Evolutionary conservation across 2,113 vertebrate genomes (phyloP).

Genomic region (Pachyramphus minor): DNA sequence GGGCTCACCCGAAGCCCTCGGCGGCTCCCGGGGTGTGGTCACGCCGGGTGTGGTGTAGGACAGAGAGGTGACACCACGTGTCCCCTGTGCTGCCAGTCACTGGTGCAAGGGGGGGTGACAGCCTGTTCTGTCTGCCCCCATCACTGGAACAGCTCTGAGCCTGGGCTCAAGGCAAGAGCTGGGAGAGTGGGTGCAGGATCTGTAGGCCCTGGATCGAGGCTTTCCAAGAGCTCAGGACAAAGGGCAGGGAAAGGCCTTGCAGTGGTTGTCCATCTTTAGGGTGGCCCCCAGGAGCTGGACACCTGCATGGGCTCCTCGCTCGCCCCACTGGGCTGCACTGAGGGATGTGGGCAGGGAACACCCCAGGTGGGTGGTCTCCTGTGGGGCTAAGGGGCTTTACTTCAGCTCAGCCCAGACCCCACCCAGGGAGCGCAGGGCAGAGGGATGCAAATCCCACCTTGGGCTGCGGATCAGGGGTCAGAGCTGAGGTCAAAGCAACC

Average conservation of each 20-base stretch:
- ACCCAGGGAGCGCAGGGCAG: neutral
- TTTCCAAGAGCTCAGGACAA: neutral
- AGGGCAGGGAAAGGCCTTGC: neutral
- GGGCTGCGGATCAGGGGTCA: fast-evolving
- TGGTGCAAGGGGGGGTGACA: fast-evolving
- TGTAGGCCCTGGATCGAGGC: fast-evolving
- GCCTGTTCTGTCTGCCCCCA: neutral
- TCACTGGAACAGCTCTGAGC: neutral
- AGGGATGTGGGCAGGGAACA: neutral
- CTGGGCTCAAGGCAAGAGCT: neutral
- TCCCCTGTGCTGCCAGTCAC: neutral
- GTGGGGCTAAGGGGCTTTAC: neutral
- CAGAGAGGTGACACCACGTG: fast-evolving
- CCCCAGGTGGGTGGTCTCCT: fast-evolving
- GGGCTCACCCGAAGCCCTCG: neutral
- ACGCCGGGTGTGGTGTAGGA: fast-evolving
- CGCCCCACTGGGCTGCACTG: fast-evolving
- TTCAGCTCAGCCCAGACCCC: neutral
- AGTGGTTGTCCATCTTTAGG: neutral
- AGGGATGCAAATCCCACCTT: neutral
- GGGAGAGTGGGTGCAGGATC: neutral
- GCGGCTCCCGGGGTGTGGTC: neutral
- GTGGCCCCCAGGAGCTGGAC: fast-evolving
- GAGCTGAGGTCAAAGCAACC: neutral
- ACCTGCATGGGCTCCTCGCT: neutral